Evolutionary conservation across 2,888 invertebrate genomes (phyloP).

Genomic region (Petrolisthes manimaculis): DNA sequence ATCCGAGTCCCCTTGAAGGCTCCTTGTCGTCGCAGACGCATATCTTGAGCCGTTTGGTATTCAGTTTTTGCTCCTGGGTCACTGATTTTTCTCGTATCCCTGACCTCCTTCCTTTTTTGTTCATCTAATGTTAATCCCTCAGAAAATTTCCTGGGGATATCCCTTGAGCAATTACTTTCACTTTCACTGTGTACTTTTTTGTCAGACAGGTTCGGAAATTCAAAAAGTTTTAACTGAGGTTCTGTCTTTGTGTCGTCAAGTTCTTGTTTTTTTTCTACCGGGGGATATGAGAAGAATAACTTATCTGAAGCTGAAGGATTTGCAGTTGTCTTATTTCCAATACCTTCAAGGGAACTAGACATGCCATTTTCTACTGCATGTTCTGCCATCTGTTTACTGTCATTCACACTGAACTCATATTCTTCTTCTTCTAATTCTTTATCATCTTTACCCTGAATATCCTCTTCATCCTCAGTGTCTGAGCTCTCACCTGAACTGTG

Average conservation of each 20-base stretch:
- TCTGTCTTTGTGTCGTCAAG: neutral
- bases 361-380: neutral
- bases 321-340: neutral
- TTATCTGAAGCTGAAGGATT: neutral
- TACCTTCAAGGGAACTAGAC: neutral
- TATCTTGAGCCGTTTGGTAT: neutral
- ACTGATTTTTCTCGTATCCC: constrained; percentile 51
- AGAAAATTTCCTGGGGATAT: constrained; percentile 3
- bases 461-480: constrained; percentile 64
- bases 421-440: constrained; percentile 29
- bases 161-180: neutral
- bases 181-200: neutral
- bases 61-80: constrained; percentile 50
- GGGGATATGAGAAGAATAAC: too few relatives aligned
- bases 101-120: constrained; percentile 12
- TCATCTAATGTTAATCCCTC: constrained; percentile 20
- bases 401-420: neutral
- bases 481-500: constrained; percentile 66
- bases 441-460: constrained; percentile 60
- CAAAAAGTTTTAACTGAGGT: neutral
- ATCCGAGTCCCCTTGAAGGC: constrained; percentile 47
- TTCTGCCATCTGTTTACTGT: neutral
- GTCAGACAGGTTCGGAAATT: neutral
- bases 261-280: too few relatives aligned
- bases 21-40: constrained; percentile 40